These are phyloP conservation scores for Meteorus sp. DNA, from an alignment of 1,140 invertebrate genomes.

Conservation along the genomic window DNA sequence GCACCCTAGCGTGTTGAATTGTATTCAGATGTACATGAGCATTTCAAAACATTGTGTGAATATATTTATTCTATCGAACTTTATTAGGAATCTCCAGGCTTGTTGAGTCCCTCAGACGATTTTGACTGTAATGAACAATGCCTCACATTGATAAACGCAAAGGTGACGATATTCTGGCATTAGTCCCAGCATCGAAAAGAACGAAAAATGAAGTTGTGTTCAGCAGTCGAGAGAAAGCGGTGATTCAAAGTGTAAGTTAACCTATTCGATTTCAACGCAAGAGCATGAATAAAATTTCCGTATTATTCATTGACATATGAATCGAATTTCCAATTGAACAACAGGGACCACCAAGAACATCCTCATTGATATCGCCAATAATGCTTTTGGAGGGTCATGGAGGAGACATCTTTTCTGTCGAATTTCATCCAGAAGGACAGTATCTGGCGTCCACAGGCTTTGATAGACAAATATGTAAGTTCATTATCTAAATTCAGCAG, in stretches of 20 bases:
- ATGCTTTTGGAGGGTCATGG: slow-evolving; percentile 97
- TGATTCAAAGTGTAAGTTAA: slow-evolving; percentile 63
- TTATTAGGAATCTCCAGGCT: no score
- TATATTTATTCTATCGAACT: no score
- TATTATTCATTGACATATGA: slow-evolving; percentile 31
- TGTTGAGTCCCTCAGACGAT: no score
- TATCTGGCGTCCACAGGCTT: slow-evolving; percentile 94
- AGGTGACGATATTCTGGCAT: slow-evolving; percentile 67
- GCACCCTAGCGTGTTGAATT: no score
- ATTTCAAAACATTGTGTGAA: no score
- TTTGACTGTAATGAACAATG: slow-evolving; percentile 44
- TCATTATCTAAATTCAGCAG: slow-evolving; percentile 22
- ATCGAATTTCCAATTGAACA: slow-evolving; percentile 29
- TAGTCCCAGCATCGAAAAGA: slow-evolving; percentile 71
- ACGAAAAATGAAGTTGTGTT: slow-evolving; percentile 72
- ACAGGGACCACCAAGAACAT: slow-evolving; percentile 81
- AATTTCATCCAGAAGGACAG: slow-evolving; percentile 96
- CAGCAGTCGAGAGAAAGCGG: slow-evolving; percentile 68
- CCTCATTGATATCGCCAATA: slow-evolving; percentile 88
- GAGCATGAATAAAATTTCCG: no score
- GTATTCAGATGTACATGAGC: no score
- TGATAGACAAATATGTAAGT: slow-evolving; percentile 94
- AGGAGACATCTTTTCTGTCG: slow-evolving; percentile 90
- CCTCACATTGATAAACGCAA: slow-evolving; percentile 65
- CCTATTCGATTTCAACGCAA: no score